Base-by-base conservation (phyloP, 2,888 invertebrate species). In the Papilio protenor region DNA sequence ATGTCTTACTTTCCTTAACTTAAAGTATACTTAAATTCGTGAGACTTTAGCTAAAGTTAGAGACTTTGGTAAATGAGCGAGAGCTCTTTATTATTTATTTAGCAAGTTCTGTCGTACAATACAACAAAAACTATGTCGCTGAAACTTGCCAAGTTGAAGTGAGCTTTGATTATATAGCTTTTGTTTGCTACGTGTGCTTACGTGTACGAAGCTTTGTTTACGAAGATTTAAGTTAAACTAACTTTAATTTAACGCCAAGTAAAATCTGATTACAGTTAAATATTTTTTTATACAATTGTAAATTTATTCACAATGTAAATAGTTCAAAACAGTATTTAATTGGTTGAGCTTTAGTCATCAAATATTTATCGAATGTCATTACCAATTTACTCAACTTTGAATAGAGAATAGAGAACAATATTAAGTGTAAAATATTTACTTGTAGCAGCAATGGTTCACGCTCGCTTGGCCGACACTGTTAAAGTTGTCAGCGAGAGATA, bases 401-500 rank as follows among this genome's bases (percentile, higher is more conserved):
- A 45, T 45, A 45, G 10, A 45, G 45, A 75, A 75, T 61, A 61
- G 57, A n/a, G 66, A 45, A 77, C 61, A 70, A 61, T 64, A 75
- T 27, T 61, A 75, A 78, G 52, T 71, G 33, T 72, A 27, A 75
- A 78, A 78, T 78, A 72, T 78, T 86, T 83, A 85, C 83, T 83
- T 85, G 86, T 84, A 88, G 87, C 88, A 84, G 87, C 86, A 87
- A 88, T 87, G 71, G 55, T 78, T 89, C 88, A 89, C 88, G 86
- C 85, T 87, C 86, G 88, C 88, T 87, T 89, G 86, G 86, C 87
- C 87, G 86, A 90, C 89, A 89, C 86, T 86, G 88, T 87, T 89
- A 85, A 84, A 83, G 89, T 90, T 91, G 92, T 91, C 92, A 90
- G 87, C 87, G 81, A 81, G 88, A 90, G 92, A 93, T 92, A 92